Evolutionary conservation across 2,113 vertebrate species (phyloP).

Genomic region (Egretta garzetta): DNA sequence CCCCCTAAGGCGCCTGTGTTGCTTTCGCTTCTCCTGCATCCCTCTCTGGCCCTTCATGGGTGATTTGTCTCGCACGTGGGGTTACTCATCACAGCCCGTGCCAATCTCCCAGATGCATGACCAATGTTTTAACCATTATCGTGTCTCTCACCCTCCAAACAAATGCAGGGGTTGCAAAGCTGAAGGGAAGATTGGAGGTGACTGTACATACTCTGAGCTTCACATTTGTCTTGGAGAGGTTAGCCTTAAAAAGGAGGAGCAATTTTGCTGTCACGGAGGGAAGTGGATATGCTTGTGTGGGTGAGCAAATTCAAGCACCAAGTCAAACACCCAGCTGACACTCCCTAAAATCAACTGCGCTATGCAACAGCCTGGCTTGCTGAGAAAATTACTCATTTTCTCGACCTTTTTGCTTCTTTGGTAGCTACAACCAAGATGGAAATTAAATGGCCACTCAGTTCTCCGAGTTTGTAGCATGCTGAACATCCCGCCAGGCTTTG

Average conservation of each 20-base stretch:
- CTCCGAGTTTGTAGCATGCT: background rate
- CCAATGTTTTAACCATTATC: background rate
- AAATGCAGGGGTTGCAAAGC: background rate
- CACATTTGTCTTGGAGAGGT: background rate
- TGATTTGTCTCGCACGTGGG: background rate
- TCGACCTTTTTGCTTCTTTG: background rate
- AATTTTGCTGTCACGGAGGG: conserved; percentile 22
- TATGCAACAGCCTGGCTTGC: background rate
- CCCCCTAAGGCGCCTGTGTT: accelerated
- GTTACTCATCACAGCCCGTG: background rate
- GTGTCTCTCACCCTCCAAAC: background rate
- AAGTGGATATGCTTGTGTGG: background rate
- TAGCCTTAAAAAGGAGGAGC: conserved; percentile 17
- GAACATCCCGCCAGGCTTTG: background rate
- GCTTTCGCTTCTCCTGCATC: accelerated
- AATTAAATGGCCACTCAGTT: background rate
- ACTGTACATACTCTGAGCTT: background rate
- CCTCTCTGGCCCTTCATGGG: background rate
- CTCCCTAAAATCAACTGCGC: background rate
- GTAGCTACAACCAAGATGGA: background rate
- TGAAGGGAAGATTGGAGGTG: background rate
- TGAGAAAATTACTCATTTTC: background rate
- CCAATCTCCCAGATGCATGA: background rate
- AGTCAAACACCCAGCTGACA: background rate
- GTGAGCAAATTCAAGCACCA: background rate